Base-by-base conservation (phyloP, 2,797 vertebrate species). In the Sebastolobus altivelis region DNA sequence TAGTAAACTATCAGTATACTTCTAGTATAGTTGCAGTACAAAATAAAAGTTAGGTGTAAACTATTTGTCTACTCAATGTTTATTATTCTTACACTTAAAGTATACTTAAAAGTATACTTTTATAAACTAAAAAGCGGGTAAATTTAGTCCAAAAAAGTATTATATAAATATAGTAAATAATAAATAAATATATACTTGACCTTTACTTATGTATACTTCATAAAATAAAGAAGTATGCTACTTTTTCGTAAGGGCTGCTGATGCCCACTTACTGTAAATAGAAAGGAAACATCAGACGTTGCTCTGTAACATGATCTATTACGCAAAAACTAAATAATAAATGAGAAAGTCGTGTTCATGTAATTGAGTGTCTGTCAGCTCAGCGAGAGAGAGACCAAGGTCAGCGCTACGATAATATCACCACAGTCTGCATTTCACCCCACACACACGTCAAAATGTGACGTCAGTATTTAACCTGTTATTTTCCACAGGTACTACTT, bases 401-500 rank as follows among this genome's bases (percentile, higher is more conserved):
- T 86, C 73, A 71, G 65, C 4, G 29, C 60, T 49, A 37, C 49
- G 73, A 58, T 27, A 68, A 59, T 38, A 67, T 58, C 71, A 67
- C 61, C 56, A 55, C 43, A 31, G 65, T 63, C 80, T 46, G 61
- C 56, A 65, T 74, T 75, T 66, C 58, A 72, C 14, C 13, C 68
- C 20, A n/a, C 31, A 49, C 25, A 33, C 49, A 81, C 4, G 20
- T 75, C 71, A 73, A 16, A 31, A 73, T 61, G 29, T 73, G 46
- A 82, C 65, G 69, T 79, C n/a, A 20, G 31, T 4, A 2, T 65
- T 72, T 16, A 56, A 71, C 62, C 54, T 88, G 2, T 88, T 74
- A 61, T 87, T 89, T 89, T 58, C 35, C 43, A 7, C 89, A 99
- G 99, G 95, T 99, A 97, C 90, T 99, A 99, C 93, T 99, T 99